These are phyloP conservation scores for Pampus argenteus DNA, from an alignment of 2,797 vertebrate species.

Conservation along the genomic window DNA sequence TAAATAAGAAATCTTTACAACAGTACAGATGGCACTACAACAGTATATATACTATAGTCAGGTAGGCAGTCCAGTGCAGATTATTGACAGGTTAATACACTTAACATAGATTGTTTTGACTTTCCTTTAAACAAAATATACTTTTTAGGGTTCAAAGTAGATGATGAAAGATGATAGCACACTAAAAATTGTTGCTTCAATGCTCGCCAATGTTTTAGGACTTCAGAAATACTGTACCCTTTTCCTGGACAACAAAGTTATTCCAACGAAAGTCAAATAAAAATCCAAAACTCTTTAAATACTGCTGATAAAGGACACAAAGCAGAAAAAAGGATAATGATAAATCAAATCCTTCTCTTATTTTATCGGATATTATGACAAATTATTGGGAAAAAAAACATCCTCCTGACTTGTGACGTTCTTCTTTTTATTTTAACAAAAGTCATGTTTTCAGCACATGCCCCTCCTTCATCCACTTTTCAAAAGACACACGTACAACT, in stretches of 20 bases:
- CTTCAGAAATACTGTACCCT: background rate
- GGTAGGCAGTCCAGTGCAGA: background rate
- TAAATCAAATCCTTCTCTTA: conserved; percentile 17
- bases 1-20: conserved; percentile 67
- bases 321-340: conserved; percentile 1
- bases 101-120: conserved; percentile 10
- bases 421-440: background rate
- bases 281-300: conserved; percentile 42
- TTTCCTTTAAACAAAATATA: conserved; percentile 23
- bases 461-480: conserved; percentile 24
- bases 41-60: too few species aligned
- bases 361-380: conserved; percentile 1
- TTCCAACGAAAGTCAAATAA: conserved; percentile 7
- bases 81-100: conserved; percentile 4
- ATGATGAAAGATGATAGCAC: background rate
- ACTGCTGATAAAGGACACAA: conserved; percentile 42
- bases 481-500: conserved; percentile 3
- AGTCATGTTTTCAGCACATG: background rate
- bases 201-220: conserved; percentile 8
- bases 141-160: background rate
- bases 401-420: background rate
- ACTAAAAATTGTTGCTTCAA: background rate
- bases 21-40: conserved; percentile 5
- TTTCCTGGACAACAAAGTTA: background rate
- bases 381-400: background rate